phyloP scores from a whole-genome alignment of 2,888 invertebrate species.

The Sphecodes monilicornis region DNA sequence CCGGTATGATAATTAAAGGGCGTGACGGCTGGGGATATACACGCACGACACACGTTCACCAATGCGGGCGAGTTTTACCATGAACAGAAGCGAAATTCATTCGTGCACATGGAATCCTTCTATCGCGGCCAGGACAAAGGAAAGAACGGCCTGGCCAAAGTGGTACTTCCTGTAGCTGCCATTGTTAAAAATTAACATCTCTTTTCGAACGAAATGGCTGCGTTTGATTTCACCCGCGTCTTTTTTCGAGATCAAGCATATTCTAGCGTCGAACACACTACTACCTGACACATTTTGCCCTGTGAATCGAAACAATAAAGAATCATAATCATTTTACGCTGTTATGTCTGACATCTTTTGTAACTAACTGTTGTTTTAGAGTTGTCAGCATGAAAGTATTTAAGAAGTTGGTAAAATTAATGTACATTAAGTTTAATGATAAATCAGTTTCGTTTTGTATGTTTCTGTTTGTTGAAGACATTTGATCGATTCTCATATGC shows the following conservation, averaged over 20 bases:
- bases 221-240: neutral
- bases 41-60: slow-evolving; percentile 45
- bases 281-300: neutral
- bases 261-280: neutral
- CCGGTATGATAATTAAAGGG: slow-evolving; percentile 75
- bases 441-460: neutral
- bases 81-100: slow-evolving; percentile 39
- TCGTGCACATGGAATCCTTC: slow-evolving; percentile 25
- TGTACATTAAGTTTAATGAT: neutral
- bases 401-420: neutral
- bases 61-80: slow-evolving; percentile 50
- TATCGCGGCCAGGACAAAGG: neutral
- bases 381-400: neutral
- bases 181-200: slow-evolving; percentile 27
- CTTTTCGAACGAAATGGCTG: neutral
- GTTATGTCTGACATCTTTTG: neutral
- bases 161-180: neutral
- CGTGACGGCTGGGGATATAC: slow-evolving; percentile 65
- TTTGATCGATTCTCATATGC: neutral
- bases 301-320: too few relatives aligned
- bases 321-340: neutral
- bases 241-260: neutral
- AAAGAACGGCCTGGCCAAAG: neutral
- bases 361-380: neutral
- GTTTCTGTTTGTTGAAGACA: too few relatives aligned